A percentile compares a stretch with the other conserved stretches of the same genome.
These are phyloP conservation scores for Cichladusa arquata DNA, from an alignment of 2,113 vertebrate species.

Conservation along the genomic window DNA sequence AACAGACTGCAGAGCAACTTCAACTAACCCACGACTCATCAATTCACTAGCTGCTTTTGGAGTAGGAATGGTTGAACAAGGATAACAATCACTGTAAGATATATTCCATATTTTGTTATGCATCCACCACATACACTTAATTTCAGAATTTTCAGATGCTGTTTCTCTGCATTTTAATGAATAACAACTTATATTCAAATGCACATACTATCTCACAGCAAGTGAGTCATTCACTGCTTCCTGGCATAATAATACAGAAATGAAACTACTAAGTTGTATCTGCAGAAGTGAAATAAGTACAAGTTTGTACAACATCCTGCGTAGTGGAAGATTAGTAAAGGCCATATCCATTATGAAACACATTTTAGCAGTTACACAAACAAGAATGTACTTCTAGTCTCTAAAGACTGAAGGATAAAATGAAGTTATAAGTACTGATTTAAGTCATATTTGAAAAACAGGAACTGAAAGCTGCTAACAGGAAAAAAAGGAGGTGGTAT, in stretches of 20 bases:
- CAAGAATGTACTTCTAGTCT: background rate
- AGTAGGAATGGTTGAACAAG: background rate
- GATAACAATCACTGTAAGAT: background rate
- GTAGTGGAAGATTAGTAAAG: background rate
- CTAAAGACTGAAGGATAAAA: background rate
- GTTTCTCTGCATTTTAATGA: background rate
- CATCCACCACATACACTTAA: background rate
- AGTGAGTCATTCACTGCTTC: conserved; percentile 13
- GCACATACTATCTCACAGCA: background rate
- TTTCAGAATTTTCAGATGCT: background rate
- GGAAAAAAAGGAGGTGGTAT: background rate
- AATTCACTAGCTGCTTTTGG: background rate
- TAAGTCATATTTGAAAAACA: background rate
- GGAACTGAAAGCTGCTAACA: background rate
- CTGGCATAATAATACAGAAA: background rate
- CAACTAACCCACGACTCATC: background rate
- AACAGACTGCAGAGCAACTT: background rate
- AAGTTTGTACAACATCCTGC: background rate
- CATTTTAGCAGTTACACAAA: background rate
- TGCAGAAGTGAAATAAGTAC: background rate
- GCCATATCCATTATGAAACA: background rate
- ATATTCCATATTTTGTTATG: background rate
- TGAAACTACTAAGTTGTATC: background rate
- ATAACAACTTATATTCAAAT: background rate
- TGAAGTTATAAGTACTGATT: background rate